Evolutionary conservation across 2,888 invertebrate species (phyloP).

Genomic region (Campopleginae sp.): DNA sequence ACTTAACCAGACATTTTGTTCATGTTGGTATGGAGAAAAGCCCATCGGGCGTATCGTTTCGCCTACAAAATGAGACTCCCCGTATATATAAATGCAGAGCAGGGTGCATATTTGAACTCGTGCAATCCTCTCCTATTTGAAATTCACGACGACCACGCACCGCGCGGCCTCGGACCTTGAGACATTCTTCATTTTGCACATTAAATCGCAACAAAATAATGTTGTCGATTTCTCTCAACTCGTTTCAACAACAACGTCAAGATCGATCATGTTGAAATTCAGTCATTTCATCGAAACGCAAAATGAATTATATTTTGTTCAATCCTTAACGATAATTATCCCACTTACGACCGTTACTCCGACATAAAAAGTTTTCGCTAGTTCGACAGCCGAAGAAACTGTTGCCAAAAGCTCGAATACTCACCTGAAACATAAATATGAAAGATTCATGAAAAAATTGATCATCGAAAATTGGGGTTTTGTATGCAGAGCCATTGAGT

Average conservation of each 20-base stretch:
- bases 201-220: conserved; percentile 9
- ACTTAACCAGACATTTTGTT: conserved; percentile 36
- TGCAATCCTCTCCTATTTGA: conserved; percentile 21
- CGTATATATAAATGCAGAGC: background rate
- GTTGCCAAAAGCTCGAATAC: conserved; percentile 11
- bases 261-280: background rate
- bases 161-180: conserved; percentile 4
- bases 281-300: background rate
- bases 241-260: background rate
- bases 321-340: background rate
- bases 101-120: conserved; percentile 8
- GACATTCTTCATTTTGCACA: conserved; percentile 27
- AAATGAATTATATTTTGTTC: background rate
- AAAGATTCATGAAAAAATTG: conserved; percentile 18
- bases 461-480: background rate
- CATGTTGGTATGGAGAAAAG: conserved; percentile 25
- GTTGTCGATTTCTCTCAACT: background rate
- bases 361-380: background rate
- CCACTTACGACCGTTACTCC: conserved; percentile 14
- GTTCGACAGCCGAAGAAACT: background rate
- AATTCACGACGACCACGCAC: conserved; percentile 48
- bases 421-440: conserved; percentile 51
- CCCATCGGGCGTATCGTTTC: conserved; percentile 37
- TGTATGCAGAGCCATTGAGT: background rate
- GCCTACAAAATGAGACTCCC: conserved; percentile 49